Conservation (phyloP, 2,888 invertebrate genomes). For the Agrochola circellaris region DNA sequence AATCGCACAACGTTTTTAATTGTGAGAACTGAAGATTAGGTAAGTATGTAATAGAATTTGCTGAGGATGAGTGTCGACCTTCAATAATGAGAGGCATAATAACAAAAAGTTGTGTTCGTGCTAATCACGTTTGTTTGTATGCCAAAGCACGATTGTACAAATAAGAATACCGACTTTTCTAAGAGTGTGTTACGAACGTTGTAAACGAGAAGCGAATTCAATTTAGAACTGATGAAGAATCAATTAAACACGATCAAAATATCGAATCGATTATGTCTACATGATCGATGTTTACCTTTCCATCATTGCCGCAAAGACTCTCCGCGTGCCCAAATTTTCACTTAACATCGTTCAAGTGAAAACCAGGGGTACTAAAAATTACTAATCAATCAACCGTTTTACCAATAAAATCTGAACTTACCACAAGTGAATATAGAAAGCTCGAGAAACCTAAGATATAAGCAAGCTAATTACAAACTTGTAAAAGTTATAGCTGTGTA, state of each 20-base stretch:
- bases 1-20: conserved; percentile 16
- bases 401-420: conserved; percentile 28
- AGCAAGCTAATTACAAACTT: conserved; percentile 37
- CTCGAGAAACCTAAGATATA: conserved; percentile 55
- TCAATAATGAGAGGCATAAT: conserved; percentile 34
- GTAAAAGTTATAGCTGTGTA: conserved; percentile 54
- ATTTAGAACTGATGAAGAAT: conserved; percentile 14
- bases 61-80: conserved; percentile 9
- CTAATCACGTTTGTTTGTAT: conserved; percentile 13
- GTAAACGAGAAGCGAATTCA: conserved; percentile 30
- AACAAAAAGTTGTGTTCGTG: conserved; percentile 9
- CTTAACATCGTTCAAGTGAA: conserved; percentile 31
- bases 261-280: conserved; percentile 42
- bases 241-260: conserved; percentile 22
- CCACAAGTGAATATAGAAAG: conserved; percentile 63
- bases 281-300: conserved; percentile 39
- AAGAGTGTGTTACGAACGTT: conserved; percentile 25
- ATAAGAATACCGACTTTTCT: conserved; percentile 26
- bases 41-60: conserved; percentile 29
- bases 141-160: conserved; percentile 17
- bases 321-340: conserved; percentile 24
- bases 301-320: conserved; percentile 16
- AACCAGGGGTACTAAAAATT: conserved; percentile 30
- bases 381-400: conserved; percentile 44
- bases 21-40: conserved; percentile 28